Evolutionary conservation across 35 echinoderm and acorn worm genomes (phyloP), one percentile per base, ranked within the genome.

Genomic region (Hemicentrotus pulcherrimus): DNA sequence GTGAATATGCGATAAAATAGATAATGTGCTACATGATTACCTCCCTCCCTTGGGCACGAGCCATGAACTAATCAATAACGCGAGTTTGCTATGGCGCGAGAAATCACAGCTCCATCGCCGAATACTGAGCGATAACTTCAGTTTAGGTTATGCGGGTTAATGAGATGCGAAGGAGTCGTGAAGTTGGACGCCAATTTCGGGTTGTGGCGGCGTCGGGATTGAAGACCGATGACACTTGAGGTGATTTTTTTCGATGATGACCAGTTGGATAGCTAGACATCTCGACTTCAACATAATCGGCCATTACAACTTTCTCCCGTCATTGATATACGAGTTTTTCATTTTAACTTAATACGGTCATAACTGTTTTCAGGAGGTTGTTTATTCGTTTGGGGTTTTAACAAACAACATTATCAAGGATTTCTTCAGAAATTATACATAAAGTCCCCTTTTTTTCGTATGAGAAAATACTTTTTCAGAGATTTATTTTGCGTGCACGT

Each of bases 11-110:
- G 19, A 78, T 78, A 78, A 30, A 78, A 78, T 78, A 22, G 65
- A 78, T 78, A 78, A 78, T 78, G 65, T 78, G 65, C 65, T 78
- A 78, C 65, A 78, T 78, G 65, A 78, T 78, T 78, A 78, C 65
- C 65, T 28, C 19, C 65, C 24, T 78, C 65, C 65, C 65, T 78
- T 0, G 65, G 65, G 65, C 65, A 78, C 18, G 65, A 78, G 22
- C 35, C 65, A 78, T 78, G 65, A 78, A 78, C 65, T 78, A 78
- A 78, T 78, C 65, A 78, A 78, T 78, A 78, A 78, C 65, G 65
- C 28, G 65, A n/a, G 65, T 78, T 78, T 78, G 65, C 65, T 22
- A 22, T 28, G 65, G 65, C 65, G 65, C 22, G 65, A 78, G 28
- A 78, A 78, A 78, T 78, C 65, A 78, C 65, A 28, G 65, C 7